Percentiles rank a stretch among this genome's conserved stretches.
phyloP scores from a whole-genome alignment of 2,888 invertebrate species.

The Oasisia sp. region DNA sequence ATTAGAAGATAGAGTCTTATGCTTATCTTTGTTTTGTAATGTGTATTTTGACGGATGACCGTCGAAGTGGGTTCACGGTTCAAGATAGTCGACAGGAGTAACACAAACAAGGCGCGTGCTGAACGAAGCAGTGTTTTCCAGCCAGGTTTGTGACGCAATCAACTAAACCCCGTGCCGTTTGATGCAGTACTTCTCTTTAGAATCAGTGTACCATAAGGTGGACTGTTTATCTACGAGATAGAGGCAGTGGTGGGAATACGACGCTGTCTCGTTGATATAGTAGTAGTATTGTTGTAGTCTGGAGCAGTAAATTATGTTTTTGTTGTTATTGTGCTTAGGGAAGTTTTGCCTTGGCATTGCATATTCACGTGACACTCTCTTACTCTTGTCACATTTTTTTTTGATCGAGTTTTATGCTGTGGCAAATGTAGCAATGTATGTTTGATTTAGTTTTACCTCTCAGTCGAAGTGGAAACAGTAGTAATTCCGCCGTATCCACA shows the following conservation, averaged over 20 bases:
- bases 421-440: no score
- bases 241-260: background rate
- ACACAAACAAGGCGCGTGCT: background rate
- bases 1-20: background rate
- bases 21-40: background rate
- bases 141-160: background rate
- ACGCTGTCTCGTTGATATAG: background rate
- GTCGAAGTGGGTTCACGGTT: background rate
- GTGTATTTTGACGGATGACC: conserved; percentile 7
- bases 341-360: no score
- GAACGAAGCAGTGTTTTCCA: background rate
- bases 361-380: no score
- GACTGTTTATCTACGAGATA: background rate
- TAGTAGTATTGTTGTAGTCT: background rate
- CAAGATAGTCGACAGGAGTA: background rate
- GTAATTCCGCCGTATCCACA: no score
- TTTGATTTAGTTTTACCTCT: no score
- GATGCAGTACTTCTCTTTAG: background rate
- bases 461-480: no score
- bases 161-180: background rate
- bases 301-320: background rate
- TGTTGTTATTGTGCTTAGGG: no score
- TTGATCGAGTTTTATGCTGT: no score
- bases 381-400: no score
- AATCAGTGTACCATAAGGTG: background rate